Evolutionary conservation across 2,888 invertebrate species (phyloP), one percentile per base, ranked within the genome.

Genomic region (Colletes collaris): DNA sequence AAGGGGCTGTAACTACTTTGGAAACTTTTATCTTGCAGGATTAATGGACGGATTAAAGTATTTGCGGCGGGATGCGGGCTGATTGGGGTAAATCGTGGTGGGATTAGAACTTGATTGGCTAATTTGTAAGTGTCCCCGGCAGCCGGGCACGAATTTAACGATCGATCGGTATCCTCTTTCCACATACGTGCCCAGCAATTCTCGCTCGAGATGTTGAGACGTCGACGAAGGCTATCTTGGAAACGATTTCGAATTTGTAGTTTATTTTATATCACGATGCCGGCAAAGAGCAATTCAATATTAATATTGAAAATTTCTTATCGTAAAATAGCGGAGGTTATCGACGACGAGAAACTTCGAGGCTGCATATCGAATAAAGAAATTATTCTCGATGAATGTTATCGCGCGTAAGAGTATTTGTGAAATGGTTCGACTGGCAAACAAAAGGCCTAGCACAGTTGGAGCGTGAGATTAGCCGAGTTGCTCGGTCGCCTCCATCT

Each of bases 101-200:
- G 92, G 92, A 92, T 92, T 92, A 92, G 91, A 86, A 90, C 92
- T 92, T 93, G 93, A 92, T 93, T 93, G 93, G 92, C 93, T 93
- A 92, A 93, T 93, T 93, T 92, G 93, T 93, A 93, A 93, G 92
- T 93, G 92, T 93, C 93, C 88, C 86, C 86, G 84, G 89, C 92
- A 91, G 91, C 85, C 85, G 73, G 82, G 84, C 82, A 76, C 84
- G 82, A 89, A 91, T 89, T 91, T 91, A 90, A 89, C 92, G 90
- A 92, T 92, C 92, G 92, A 92, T 92, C 87, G 79, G 59, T 66
- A 53, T 67, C 75, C 77, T 73, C 63, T 80, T 79, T 77, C 81
- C 73, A 77, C 76, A 65, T 74, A 86, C 83, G 83, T 78, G 86
- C 73, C 55, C 78, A 40, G 49, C 70, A 59, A 71, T 83, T 62